Evolutionary conservation across 2,113 vertebrate genomes (phyloP).

Genomic region (Neolamprologus variostigma): DNA sequence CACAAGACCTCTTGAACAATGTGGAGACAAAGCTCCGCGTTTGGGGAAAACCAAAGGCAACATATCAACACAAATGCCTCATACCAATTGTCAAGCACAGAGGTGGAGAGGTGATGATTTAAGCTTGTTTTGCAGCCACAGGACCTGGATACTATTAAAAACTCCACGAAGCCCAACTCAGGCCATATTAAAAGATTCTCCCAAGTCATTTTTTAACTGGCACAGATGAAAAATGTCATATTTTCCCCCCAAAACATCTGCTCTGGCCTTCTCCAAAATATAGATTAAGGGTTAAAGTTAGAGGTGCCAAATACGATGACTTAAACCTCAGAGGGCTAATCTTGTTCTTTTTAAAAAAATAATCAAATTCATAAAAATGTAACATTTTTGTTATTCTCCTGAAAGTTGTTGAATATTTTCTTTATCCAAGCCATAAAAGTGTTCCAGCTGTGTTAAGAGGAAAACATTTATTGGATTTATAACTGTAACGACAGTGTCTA

Average conservation of each 20-base stretch:
- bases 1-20: neutral
- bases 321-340: neutral
- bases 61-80: neutral
- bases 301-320: neutral
- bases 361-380: neutral
- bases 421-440: neutral
- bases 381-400: neutral
- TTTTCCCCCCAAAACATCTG: neutral
- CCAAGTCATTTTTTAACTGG: neutral
- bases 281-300: neutral
- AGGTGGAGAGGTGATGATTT: neutral
- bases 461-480: accelerated
- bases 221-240: accelerated
- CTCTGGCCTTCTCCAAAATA: neutral
- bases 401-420: neutral
- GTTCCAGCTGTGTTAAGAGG: neutral
- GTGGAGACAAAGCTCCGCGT: neutral
- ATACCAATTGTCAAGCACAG: neutral
- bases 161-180: neutral
- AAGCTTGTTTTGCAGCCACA: neutral
- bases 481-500: neutral
- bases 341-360: neutral
- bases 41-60: neutral
- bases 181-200: neutral
- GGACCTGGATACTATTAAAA: neutral